phyloP scores from a whole-genome alignment of 2,888 invertebrate genomes.

The Stenolophus ochropezus region DNA sequence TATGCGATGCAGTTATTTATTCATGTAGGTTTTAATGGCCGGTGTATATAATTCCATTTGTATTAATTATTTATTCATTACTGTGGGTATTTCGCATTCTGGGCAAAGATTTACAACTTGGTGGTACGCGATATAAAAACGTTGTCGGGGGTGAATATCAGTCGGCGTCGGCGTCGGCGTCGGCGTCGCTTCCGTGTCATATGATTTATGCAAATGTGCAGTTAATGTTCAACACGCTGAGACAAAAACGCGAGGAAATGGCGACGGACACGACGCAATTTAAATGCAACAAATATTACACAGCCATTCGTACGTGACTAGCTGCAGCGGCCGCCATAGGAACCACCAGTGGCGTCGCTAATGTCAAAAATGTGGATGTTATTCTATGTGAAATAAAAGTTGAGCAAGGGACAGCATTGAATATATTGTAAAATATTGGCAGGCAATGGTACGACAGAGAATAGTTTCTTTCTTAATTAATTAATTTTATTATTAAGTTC shows the following conservation, averaged over 20 bases:
- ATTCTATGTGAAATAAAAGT: too few species aligned
- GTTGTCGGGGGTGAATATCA: neutral
- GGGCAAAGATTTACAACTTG: neutral
- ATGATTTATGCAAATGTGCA: slow-evolving; percentile 64
- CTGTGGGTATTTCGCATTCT: neutral
- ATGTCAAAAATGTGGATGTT: too few species aligned
- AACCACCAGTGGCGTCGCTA: neutral
- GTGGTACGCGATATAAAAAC: neutral
- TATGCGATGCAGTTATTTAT: neutral
- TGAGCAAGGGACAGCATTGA: too few species aligned
- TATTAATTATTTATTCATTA: slow-evolving; percentile 18
- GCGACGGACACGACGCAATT: slow-evolving; percentile 42
- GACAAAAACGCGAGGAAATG: slow-evolving; percentile 63
- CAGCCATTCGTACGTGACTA: slow-evolving; percentile 38
- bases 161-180: neutral
- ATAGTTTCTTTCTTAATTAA: too few species aligned
- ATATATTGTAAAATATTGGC: too few species aligned
- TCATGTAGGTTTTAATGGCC: neutral
- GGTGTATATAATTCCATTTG: neutral
- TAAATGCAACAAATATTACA: slow-evolving; percentile 42
- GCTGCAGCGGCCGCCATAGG: neutral
- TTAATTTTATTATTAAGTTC: too few species aligned
- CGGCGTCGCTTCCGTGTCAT: slow-evolving; percentile 28
- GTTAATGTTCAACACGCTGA: slow-evolving; percentile 62
- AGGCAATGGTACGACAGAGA: too few species aligned